Percentiles rank a stretch among this genome's conserved stretches.
Conservation (phyloP, 2,113 vertebrate species). For the Cynocephalus volans region DNA sequence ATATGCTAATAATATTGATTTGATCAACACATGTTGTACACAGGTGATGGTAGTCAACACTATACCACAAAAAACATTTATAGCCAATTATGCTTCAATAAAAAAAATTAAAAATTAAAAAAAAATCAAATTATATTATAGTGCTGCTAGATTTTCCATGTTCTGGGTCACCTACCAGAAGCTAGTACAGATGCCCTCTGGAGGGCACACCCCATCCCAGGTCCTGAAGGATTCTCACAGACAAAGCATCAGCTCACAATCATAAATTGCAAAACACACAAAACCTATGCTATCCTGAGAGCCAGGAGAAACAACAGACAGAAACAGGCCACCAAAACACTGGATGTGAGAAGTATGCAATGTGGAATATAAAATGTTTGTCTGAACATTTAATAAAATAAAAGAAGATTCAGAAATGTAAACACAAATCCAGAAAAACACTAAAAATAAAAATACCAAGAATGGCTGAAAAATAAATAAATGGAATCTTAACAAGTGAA, state of each 20-base stretch:
- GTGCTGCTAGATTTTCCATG: accelerated
- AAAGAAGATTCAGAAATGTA: too few relatives aligned
- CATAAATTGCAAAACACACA: accelerated
- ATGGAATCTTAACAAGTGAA: background rate
- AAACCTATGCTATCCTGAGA: too few relatives aligned
- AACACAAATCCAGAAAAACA: background rate
- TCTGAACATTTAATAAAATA: background rate
- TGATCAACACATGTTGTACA: too few relatives aligned
- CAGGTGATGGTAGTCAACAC: too few relatives aligned
- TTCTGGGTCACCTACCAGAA: background rate
- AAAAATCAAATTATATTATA: too few relatives aligned
- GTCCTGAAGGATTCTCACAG: accelerated
- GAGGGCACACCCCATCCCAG: background rate
- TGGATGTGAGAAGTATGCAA: accelerated
- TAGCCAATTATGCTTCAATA: too few relatives aligned
- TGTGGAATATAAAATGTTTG: too few relatives aligned
- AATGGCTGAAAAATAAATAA: background rate
- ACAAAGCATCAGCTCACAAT: background rate
- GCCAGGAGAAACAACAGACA: too few relatives aligned
- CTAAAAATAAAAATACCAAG: background rate
- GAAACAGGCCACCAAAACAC: accelerated
- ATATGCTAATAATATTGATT: too few relatives aligned
- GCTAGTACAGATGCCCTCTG: background rate
- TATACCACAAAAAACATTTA: too few relatives aligned
- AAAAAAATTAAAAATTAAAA: too few relatives aligned